Base-by-base conservation (phyloP, 2,113 vertebrate genomes). In the Trogon melanurus region DNA sequence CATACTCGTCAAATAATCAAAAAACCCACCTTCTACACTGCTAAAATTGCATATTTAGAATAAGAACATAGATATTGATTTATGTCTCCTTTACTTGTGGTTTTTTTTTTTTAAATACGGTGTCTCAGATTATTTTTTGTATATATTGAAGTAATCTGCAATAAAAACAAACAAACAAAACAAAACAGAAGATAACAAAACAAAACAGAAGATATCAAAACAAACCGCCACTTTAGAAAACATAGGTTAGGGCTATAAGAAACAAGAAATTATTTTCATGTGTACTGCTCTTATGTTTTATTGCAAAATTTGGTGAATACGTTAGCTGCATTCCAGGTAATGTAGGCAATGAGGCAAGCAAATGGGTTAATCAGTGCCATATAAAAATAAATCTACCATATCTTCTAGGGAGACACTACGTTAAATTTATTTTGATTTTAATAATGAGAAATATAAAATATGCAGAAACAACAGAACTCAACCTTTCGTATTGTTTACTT, bases 261-360 rank as follows among this genome's bases (percentile, higher is more conserved):
- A 92, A 38, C 1, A 53, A 17, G 50, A 75, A 47, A 75, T 36
- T 15, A 3, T 58, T 89, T 48, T n/a, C 3, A 9, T 12, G 10
- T 58, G 23, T 36, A 8, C 1, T 73, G 12, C 5, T 81, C 0
- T 0, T 45, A 53, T 26, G 6, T 62, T 81, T 89, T 74, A 73
- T n/a, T 57, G 34, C 36, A 79, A 91, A 79, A 5, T 62, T 65
- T 41, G n/a, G 30, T 67, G 27, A 66, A 47, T 41, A 30, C 41
- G 13, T 41, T 41, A 13, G 41, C 9, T 51, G 8, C 60, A 8
- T 88, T 88, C 10, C n/a, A 57, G 16, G 13, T 85, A 50, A 47
- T 7, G 2, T 16, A 56, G 18, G 5, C 21, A 69, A 57, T 21
- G 11, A 73, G 3, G 16, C 10, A 89, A 54, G 9, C 2, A 81